Evolutionary conservation across 2,113 vertebrate genomes (phyloP), one percentile per base, ranked within the genome.

Genomic region (Cepphus grylle): DNA sequence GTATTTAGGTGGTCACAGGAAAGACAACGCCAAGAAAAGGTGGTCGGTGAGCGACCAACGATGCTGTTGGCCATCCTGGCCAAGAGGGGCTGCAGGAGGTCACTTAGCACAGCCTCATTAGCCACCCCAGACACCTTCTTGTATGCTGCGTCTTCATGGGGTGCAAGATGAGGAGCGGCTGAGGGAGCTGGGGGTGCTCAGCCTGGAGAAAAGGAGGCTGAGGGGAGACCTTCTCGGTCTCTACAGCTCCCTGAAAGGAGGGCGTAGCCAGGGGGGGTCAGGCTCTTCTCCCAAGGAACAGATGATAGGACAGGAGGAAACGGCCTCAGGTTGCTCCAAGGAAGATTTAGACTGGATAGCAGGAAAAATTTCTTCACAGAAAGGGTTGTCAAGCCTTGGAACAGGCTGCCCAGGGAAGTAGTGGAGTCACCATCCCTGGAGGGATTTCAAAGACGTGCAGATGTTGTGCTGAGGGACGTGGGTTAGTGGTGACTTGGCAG

Each of bases 21-120:
- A 40, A 73, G 58, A 70, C 79, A 69, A 90, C 5, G 14, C 53
- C 59, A 53, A 38, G 36, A 32, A 56, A 40, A 59, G 12, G 78
- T 5, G 7, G 29, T 20, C 3, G 12, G 29, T 4, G 50, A 59
- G 70, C 11, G 25, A 66, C 17, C 55, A 53, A 0, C 0, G 0
- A 3, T 30, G 53, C 6, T 8, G n/a, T 36, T 61, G 55, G 43
- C 18, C 21, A 15, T n/a, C 29, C 53, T 2, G 3, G 25, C 15
- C 4, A 2, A 47, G 25, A 34, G 36, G 40, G 72, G 34, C 20
- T 61, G 47, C 32, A 73, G 73, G 12, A 77, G 17, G 22, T 8
- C 5, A 4, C 36, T 72, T 50, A 69, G 43, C 58, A 34, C 15
- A 55, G 52, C 29, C 66, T 12, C 32, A 7, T 15, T 12, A 55